phyloP scores from a whole-genome alignment of 30 jellyfish, hydroid and myxozoan genomes.

The Aurelia sp. region DNA sequence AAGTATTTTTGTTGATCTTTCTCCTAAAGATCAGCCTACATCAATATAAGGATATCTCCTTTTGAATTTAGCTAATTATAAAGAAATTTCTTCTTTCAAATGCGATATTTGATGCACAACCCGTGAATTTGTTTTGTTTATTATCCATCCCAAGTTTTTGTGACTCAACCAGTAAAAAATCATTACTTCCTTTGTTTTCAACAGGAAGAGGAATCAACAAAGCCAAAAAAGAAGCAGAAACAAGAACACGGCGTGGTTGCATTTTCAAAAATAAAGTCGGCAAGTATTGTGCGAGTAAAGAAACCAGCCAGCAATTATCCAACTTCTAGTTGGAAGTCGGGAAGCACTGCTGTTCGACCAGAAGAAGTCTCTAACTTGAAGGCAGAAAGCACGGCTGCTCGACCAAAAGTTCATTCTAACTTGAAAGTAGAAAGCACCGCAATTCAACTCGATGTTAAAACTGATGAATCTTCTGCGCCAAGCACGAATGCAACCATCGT shows the following conservation, averaged over 20 bases:
- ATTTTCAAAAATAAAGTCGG: conserved; percentile 36
- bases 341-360: neutral
- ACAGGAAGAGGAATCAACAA: neutral
- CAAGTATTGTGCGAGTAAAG: conserved; percentile 49
- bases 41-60: too few relatives aligned
- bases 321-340: too few relatives aligned
- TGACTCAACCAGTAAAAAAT: too few relatives aligned
- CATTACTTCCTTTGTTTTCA: too few relatives aligned
- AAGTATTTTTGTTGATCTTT: too few relatives aligned
- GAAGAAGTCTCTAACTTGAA: too few relatives aligned
- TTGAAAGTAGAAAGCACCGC: neutral
- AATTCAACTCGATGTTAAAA: neutral
- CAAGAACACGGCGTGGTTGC: conserved; percentile 45
- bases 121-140: too few relatives aligned
- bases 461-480: neutral
- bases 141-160: too few relatives aligned
- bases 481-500: neutral
- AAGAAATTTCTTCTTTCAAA: too few relatives aligned
- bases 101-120: too few relatives aligned
- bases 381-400: neutral
- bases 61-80: too few relatives aligned
- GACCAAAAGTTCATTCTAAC: neutral
- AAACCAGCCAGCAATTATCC: neutral
- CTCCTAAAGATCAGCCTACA: too few relatives aligned
- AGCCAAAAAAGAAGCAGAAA: conserved; percentile 29